Evolutionary conservation across 2,888 invertebrate species (phyloP).

Genomic region (Stramonita haemastoma): DNA sequence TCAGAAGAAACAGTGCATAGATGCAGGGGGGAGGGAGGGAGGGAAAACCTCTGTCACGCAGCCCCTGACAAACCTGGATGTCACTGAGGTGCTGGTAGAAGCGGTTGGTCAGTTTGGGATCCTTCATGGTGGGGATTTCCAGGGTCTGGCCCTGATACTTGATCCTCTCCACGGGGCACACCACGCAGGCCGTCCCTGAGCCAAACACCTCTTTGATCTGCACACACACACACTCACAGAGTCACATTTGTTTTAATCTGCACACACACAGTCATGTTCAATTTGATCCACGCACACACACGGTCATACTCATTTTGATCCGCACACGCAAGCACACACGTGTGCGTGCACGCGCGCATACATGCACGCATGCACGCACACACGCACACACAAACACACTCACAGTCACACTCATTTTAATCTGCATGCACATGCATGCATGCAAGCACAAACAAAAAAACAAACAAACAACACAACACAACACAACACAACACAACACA

Average conservation of each 20-base stretch:
- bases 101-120: slow-evolving; percentile 82
- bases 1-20: too few species aligned
- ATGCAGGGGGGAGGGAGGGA: too few species aligned
- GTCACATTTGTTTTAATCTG: neutral
- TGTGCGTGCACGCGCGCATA: neutral
- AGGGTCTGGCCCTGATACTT: slow-evolving; percentile 83
- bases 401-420: neutral
- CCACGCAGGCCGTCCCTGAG: slow-evolving; percentile 97
- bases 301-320: neutral
- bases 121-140: slow-evolving; percentile 80
- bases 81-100: slow-evolving; percentile 88
- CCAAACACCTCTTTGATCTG: slow-evolving; percentile 97
- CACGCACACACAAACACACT: neutral
- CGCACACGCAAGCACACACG: neutral
- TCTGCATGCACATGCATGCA: neutral
- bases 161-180: slow-evolving; percentile 93
- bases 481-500: too few species aligned
- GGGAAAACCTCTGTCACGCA: too few species aligned
- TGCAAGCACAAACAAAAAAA: neutral
- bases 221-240: neutral
- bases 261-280: neutral
- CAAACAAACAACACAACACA: neutral
- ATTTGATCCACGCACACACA: neutral
- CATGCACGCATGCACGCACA: slow-evolving; percentile 27
- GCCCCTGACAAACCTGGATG: slow-evolving; percentile 83